Evolutionary conservation across 1,140 invertebrate genomes (phyloP), one percentile per base, ranked within the genome.

Genomic region (Halesus radiatus): DNA sequence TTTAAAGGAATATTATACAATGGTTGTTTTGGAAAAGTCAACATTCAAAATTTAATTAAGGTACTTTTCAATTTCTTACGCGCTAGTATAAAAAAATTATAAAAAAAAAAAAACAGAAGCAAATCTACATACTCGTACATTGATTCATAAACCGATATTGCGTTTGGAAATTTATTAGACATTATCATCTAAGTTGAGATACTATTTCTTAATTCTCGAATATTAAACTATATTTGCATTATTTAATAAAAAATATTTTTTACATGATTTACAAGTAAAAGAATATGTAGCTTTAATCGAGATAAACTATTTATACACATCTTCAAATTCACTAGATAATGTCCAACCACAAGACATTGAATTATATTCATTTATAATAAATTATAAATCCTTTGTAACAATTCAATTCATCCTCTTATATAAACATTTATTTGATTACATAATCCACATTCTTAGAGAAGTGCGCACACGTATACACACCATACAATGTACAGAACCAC

Each of bases 291-390:
- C 53, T 62, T 72, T 74, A 74, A 54, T 76, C 56, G 70, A 74
- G 70, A 74, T 56, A 74, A 74, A 74, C 53, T 74, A 72, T 74
- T 74, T 74, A n/a, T 76, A 76, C 56, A 76, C 29, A 53, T 76
- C 74, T 62, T 23, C 74, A 62, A 76, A 62, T 76, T 62, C 72
- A 72, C 68, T 72, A 72, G 22, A 53, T 74, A 74, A 58, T 54
- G 45, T 54, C 45, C 58, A 60, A 76, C 74, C 37, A 60, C 54
- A 76, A 76, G 74, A 76, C 74, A 76, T 56, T 76, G 74, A 76
- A 62, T 60, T 56, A 74, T 58, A 74, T 74, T 74, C 54, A 56
- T 58, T 16, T 74, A 54, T 56, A 56, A 56, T 32, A 23, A 18
- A 32, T 70, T 70, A 45, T 70, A 29, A 68, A 32, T 68, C 32